phyloP scores from a whole-genome alignment of 2,888 invertebrate genomes.

The Cheilosia variabilis region DNA sequence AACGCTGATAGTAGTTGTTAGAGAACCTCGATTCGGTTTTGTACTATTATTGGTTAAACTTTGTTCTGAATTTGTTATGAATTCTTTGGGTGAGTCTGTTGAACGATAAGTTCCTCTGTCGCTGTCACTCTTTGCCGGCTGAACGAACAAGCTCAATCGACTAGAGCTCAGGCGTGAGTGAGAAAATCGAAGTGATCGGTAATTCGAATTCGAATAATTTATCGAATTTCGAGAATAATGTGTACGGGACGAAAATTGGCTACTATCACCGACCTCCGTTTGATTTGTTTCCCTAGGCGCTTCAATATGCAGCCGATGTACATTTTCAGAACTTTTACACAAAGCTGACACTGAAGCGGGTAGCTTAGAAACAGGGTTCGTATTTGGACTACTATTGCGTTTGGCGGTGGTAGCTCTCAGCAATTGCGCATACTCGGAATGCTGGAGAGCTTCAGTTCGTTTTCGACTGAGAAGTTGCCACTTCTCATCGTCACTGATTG shows the following conservation, averaged over 20 bases:
- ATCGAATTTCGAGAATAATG: conserved; percentile 82
- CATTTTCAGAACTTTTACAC: conserved; percentile 42
- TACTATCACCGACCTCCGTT: conserved; percentile 3
- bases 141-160: conserved; percentile 82
- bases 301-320: conserved; percentile 63
- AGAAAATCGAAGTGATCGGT: conserved; percentile 82
- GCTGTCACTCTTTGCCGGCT: conserved; percentile 70
- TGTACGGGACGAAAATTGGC: conserved; percentile 66
- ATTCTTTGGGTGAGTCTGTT: conserved; percentile 57
- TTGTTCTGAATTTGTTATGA: conserved; percentile 56
- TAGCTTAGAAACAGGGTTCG: conserved; percentile 45
- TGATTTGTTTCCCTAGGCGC: conserved; percentile 31
- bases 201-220: conserved; percentile 82
- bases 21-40: conserved; percentile 42
- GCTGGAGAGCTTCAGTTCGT: conserved; percentile 78
- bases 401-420: conserved; percentile 52
- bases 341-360: conserved; percentile 1
- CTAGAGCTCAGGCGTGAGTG: conserved; percentile 82
- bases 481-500: conserved; percentile 83
- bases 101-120: conserved; percentile 21
- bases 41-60: conserved; percentile 68
- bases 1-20: conserved; percentile 53
- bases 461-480: conserved; percentile 83
- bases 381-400: conserved; percentile 55
- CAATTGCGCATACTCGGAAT: conserved; percentile 75